A percentile compares a stretch with the other conserved stretches of the same genome.
These are phyloP conservation scores for Astreopora myriophthalma DNA, from an alignment of 64 coral and sea anemone genomes.

Conservation along the genomic window DNA sequence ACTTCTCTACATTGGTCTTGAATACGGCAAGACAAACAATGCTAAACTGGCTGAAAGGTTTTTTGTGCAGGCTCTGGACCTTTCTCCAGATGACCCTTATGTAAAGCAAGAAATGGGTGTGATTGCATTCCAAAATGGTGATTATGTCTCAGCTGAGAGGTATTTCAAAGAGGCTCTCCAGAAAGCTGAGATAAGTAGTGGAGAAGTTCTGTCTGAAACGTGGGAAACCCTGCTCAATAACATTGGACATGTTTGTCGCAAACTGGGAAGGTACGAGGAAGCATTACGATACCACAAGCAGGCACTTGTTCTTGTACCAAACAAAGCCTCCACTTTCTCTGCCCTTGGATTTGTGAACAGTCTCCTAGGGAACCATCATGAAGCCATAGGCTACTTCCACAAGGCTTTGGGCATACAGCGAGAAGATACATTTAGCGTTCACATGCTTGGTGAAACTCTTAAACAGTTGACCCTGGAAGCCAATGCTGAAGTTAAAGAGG, in stretches of 20 bases:
- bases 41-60: slow-evolving; percentile 95
- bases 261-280: slow-evolving; percentile 91
- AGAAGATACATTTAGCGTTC: slow-evolving; percentile 93
- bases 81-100: slow-evolving; percentile 94
- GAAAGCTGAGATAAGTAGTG: slow-evolving; percentile 83
- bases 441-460: slow-evolving; percentile 90
- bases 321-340: slow-evolving; percentile 89
- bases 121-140: slow-evolving; percentile 92
- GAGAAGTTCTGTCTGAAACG: slow-evolving; percentile 82
- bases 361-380: slow-evolving; percentile 89
- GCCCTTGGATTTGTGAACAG: slow-evolving; percentile 97
- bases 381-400: slow-evolving; percentile 95
- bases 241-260: slow-evolving; percentile 91
- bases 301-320: slow-evolving; percentile 88
- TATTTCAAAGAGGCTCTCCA: slow-evolving; percentile 87
- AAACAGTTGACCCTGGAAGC: slow-evolving; percentile 81
- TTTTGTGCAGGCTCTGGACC: slow-evolving; percentile 75
- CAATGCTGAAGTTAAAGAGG: slow-evolving; percentile 33
- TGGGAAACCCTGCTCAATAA: slow-evolving; percentile 97
- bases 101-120: slow-evolving; percentile 97
- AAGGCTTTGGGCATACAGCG: slow-evolving; percentile 91
- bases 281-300: slow-evolving; percentile 86
- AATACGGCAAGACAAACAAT: slow-evolving; percentile 98
- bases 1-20: slow-evolving; percentile 93
- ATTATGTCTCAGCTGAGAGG: slow-evolving; percentile 83